Base-by-base conservation (phyloP, 2,797 vertebrate species). In the Brotula barbata region DNA sequence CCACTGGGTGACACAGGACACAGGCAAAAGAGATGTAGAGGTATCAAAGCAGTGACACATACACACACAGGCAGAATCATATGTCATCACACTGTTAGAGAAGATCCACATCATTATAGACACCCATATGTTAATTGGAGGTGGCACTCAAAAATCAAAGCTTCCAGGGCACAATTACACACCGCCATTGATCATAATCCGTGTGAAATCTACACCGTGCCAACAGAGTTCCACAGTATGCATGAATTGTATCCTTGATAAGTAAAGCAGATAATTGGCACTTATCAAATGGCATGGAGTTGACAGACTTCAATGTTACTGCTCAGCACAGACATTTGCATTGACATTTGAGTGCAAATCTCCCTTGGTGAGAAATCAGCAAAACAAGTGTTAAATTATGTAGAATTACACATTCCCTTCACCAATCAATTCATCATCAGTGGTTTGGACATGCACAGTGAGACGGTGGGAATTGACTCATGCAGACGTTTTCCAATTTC, bases 401-500 rank as follows among this genome's bases (percentile, higher is more conserved):
- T 42, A 17, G 13, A 58, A 66, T 70, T 22, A 50, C 56, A 64
- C 40, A 47, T 63, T 57, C 34, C 25, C 55, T 56, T 66, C 55
- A 72, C 20, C 72, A 67, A 66, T 77, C 28, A 60, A 51, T 58
- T 52, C 62, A 55, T 48, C 52, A 71, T 48, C 51, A 45, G 66
- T 67, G 59, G 68, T 17, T 64, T 50, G 17, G 59, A 40, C 73
- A 75, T 84, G 76, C 82, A 78, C 52, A 39, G 25, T 55, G 3
- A 40, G 22, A 57, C 63, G 25, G 58, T 31, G 75, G 65, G 70
- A 75, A 74, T 77, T 36, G 66, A 70, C 45, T 66, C 87, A 89
- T 88, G 88, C 87, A 88, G 57, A 84, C 71, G 58, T 5, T 25
- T 61, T 60, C 74, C 42, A 63, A 17, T 10, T 63, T 56, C 77